phyloP scores from a whole-genome alignment of 2,797 vertebrate genomes.

The Catharus ustulatus region DNA sequence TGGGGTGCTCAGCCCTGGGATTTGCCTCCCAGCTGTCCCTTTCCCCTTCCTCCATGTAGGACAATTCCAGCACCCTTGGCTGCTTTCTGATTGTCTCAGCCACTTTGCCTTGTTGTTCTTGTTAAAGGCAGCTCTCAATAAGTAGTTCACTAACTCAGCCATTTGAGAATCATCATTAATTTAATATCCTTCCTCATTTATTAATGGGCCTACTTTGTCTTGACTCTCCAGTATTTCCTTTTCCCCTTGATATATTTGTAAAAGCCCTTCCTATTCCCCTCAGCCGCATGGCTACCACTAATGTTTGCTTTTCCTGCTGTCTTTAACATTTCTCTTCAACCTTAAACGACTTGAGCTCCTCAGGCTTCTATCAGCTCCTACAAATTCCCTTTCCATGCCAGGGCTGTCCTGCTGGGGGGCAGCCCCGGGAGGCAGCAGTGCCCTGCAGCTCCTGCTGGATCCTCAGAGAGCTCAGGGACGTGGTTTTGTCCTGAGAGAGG shows the following conservation, averaged over 20 bases:
- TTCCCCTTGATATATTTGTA: slow-evolving; percentile 74
- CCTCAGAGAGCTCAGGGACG: not conserved
- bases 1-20: accelerated
- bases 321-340: slow-evolving; percentile 50
- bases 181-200: slow-evolving; percentile 76
- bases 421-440: accelerated
- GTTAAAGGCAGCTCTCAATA: slow-evolving; percentile 66
- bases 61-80: not conserved
- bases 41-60: not conserved
- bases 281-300: slow-evolving; percentile 50
- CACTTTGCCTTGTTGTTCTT: slow-evolving; percentile 60
- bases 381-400: not conserved
- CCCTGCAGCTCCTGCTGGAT: not conserved
- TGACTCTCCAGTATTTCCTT: slow-evolving; percentile 70
- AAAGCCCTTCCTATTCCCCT: slow-evolving; percentile 70
- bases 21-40: not conserved
- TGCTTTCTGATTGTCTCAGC: slow-evolving; percentile 48
- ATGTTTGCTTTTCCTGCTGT: slow-evolving; percentile 62
- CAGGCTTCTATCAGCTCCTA: not conserved
- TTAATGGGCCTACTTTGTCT: slow-evolving; percentile 74
- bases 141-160: slow-evolving; percentile 71
- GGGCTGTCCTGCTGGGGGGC: not conserved
- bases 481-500: not conserved
- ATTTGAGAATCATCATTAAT: slow-evolving; percentile 76
- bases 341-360: slow-evolving; percentile 31